These are phyloP conservation scores for Somateria mollissima DNA, from an alignment of 2,797 vertebrate genomes.

Conservation along the genomic window DNA sequence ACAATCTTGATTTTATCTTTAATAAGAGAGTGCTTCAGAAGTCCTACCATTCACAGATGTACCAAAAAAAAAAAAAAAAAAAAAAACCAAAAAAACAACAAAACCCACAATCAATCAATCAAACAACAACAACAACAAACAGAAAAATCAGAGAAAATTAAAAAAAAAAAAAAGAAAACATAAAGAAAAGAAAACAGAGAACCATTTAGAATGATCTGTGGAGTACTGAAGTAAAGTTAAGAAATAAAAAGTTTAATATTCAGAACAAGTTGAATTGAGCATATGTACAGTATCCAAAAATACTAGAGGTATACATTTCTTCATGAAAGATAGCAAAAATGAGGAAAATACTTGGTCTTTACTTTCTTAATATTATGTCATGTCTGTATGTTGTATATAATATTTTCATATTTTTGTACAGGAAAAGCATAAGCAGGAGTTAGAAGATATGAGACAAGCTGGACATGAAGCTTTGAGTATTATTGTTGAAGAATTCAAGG, in stretches of 20 bases:
- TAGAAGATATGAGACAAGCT: slow-evolving; percentile 82
- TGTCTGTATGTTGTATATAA: neutral
- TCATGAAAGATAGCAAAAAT: neutral
- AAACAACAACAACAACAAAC: no score
- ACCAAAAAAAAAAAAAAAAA: neutral
- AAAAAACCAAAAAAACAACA: neutral
- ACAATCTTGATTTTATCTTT: neutral
- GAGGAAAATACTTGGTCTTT: neutral
- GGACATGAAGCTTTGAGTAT: slow-evolving; percentile 82
- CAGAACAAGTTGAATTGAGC: neutral
- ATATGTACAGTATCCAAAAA: neutral
- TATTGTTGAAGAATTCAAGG: slow-evolving; percentile 86
- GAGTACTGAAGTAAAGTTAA: neutral
- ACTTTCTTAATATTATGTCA: accelerated
- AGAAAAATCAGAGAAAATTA: neutral
- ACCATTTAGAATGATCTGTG: neutral
- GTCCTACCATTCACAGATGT: neutral
- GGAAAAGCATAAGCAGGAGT: slow-evolving; percentile 81
- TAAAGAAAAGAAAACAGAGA: neutral
- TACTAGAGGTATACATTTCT: neutral
- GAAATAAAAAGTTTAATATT: neutral
- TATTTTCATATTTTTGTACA: slow-evolving; percentile 35
- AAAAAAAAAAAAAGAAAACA: neutral
- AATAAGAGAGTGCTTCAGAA: neutral
- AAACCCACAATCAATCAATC: no score